phyloP scores from a whole-genome alignment of 2,113 vertebrate species.

The Agapornis roseicollis region DNA sequence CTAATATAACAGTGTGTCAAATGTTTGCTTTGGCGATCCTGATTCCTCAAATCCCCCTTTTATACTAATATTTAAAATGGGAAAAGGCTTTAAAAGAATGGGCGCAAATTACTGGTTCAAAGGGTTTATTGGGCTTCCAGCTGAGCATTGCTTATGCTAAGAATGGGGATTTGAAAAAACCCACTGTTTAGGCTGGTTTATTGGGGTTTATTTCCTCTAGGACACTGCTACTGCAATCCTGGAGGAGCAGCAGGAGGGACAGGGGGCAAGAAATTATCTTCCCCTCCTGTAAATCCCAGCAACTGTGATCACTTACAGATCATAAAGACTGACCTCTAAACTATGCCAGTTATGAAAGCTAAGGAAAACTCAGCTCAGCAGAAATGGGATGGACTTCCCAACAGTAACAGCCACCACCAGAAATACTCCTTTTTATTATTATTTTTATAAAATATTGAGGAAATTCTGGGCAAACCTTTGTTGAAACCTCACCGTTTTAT shows the following conservation, averaged over 20 bases:
- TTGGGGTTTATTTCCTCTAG: constrained; percentile 31
- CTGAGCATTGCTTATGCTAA: background rate
- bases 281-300: background rate
- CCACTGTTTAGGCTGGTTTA: background rate
- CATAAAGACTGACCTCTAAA: background rate
- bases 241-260: background rate
- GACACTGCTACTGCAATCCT: background rate
- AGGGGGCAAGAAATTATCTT: background rate
- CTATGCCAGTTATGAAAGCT: background rate
- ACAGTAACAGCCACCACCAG: background rate
- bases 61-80: constrained; percentile 77
- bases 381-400: background rate
- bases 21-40: constrained; percentile 73
- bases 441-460: background rate
- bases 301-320: background rate
- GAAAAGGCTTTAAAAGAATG: constrained; percentile 76
- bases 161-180: constrained; percentile 14
- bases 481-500: background rate
- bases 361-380: background rate
- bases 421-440: background rate
- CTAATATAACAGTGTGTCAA: constrained; percentile 66
- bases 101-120: constrained; percentile 67
- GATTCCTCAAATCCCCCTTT: constrained; percentile 73
- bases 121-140: constrained; percentile 57
- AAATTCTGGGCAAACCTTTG: background rate